Evolutionary conservation across 2,888 invertebrate species (phyloP), one percentile per base, ranked within the genome.

Genomic region (Lagria hirta): DNA sequence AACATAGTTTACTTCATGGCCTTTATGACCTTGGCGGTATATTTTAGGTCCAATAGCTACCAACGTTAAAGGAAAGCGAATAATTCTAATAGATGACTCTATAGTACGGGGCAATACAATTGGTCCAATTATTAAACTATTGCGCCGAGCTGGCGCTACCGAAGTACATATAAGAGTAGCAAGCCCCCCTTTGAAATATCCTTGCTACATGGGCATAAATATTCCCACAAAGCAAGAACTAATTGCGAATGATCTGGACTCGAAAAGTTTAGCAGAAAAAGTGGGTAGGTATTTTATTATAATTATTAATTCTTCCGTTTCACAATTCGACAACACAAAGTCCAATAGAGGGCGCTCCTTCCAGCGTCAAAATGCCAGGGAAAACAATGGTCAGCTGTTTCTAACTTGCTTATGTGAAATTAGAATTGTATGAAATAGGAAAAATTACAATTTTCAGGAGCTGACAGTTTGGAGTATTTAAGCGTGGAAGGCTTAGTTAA

Each of bases 141-240:
- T 99, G 28, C 79, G 88, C 32, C 90, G 91, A 58, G 91, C 93
- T 1, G 98, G 99, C 0, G 98, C 97, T 0, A 85, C 81, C 58
- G 94, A 98, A 80, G 97, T 99, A 0, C 98, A 99, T 70, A 86
- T 99, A 26, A 78, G 97, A 62, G 90, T 99, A 57, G 98, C 98
- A 21, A 97, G 97, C 6, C 99, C 99, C 0, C 97, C 98, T 0
- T 77, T 99, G 29, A 84, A 84, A 62, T 88, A 86, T 71, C 94
- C 96, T 0, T 99, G 98, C 70, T 97, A 95, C 72, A 98, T 99
- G 98, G 99, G 99, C 33, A 98, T 99, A 66, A 98, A 99, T 73
- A 99, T 99, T 55, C 98, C 99, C n/a, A 97, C 97, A 0, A 77
- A 84, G 33, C 90, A 92, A 62, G 98, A 99, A 70, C 81, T 99